phyloP scores from a whole-genome alignment of 1,140 invertebrate genomes.

The Bombus superbus region DNA sequence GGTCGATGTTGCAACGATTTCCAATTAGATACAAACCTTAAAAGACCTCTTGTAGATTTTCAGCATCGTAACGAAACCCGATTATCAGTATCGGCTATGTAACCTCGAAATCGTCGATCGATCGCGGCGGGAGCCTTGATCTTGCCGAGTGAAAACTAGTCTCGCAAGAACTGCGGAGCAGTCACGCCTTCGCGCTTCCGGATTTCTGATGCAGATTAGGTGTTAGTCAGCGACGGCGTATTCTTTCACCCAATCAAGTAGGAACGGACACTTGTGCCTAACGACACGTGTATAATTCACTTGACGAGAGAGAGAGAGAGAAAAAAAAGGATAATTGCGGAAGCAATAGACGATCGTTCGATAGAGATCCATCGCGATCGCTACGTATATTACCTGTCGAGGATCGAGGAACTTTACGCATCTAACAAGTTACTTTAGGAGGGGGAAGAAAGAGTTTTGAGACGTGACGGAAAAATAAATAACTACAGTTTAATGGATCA shows the following conservation, averaged over 20 bases:
- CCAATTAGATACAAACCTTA: not conserved
- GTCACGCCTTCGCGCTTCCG: constrained; percentile 58
- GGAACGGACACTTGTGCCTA: constrained; percentile 24
- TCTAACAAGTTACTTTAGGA: not conserved
- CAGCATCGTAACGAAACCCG: not conserved
- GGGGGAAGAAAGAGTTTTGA: not conserved
- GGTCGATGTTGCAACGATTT: not conserved
- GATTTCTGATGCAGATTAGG: constrained; percentile 54
- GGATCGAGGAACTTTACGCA: not conserved
- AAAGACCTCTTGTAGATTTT: too few species aligned
- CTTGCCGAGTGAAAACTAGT: constrained; percentile 61
- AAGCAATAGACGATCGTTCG: not conserved
- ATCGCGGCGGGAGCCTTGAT: constrained; percentile 57
- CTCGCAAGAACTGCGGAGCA: constrained; percentile 37
- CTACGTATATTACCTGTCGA: not conserved
- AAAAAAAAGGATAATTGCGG: not conserved
- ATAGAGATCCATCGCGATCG: not conserved
- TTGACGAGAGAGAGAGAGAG: not conserved
- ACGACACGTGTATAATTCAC: constrained; percentile 3
- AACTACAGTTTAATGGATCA: not conserved
- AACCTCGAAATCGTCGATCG: constrained; percentile 48
- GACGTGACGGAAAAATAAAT: too few species aligned
- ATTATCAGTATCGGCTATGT: not conserved
- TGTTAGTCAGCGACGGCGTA: not conserved
- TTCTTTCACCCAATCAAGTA: constrained; percentile 32